Evolutionary conservation across 2,113 vertebrate genomes (phyloP), one percentile per base, ranked within the genome.

Genomic region (Ammospiza caudacuta): DNA sequence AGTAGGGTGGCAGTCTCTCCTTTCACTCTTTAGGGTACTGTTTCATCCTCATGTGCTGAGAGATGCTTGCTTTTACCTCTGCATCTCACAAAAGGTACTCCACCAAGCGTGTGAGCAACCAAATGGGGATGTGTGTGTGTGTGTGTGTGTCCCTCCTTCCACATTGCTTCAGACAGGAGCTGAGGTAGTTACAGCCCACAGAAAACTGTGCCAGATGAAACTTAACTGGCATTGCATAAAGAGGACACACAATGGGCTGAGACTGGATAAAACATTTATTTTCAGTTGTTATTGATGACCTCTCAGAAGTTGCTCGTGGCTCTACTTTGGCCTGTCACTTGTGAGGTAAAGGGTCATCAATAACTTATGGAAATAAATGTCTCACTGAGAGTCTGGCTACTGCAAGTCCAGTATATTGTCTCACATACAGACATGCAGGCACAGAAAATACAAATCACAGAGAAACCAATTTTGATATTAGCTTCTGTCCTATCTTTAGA

Each of bases 281-380:
- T 97, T 96, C 94, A 94, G 86, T 95, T 95, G 95, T 97, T 97
- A 97, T 96, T 97, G 96, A 97, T 95, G 95, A 93, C 96, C 95
- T 96, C 94, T 97, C 96, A 97, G 90, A 96, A 97, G 91, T 87
- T 94, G 96, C 93, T 96, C 13, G 46, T 96, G 94, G 95, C 90
- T 96, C 89, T 97, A 83, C 96, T 97, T 97, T 80, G 95, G 90
- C 79, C 88, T 96, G 96, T 97, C 96, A 95, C 90, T 97, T 97
- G 75, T 91, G 95, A 97, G 87, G 82, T 95, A 96, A 78, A 87
- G 88, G 55, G 94, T 90, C 96, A 97, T 97, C 96, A 97, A 96
- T 97, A 97, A 97, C 96, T 91, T 95, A 96, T 69, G 93, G 94
- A 97, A 97, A 97, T 96, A 96, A 96, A 92, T 91, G 90, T 96